Evolutionary conservation across 2,797 vertebrate genomes (phyloP).

Genomic region (Lacerta agilis): DNA sequence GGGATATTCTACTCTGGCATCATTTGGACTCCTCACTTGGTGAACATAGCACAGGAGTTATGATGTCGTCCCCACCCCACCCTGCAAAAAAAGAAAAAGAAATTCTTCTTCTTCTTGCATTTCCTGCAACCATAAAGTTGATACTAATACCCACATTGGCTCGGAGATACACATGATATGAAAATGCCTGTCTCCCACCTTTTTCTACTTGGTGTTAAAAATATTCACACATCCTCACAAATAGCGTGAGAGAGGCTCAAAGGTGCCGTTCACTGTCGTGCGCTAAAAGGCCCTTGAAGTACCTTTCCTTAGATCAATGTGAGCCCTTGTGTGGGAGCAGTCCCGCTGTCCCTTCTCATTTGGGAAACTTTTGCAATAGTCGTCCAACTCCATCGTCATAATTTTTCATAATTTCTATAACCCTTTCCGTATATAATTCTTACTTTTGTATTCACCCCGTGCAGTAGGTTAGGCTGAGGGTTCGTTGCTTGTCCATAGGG

Average conservation of each 20-base stretch:
- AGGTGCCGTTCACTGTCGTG: no score
- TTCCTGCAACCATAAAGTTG: not conserved
- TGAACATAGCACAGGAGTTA: not conserved
- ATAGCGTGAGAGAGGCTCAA: not conserved
- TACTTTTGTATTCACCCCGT: not conserved
- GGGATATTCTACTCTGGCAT: no score
- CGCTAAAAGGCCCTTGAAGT: no score
- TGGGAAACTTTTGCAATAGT: not conserved
- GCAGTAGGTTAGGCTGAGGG: not conserved
- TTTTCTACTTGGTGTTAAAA: conserved; percentile 1
- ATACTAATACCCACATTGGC: not conserved
- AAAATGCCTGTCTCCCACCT: not conserved
- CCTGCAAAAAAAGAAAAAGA: not conserved
- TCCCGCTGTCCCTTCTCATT: not conserved
- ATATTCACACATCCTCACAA: not conserved
- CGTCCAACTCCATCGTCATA: not conserved
- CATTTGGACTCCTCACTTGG: not conserved
- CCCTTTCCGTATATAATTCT: not conserved
- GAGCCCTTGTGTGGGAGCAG: not conserved
- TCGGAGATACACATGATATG: not conserved
- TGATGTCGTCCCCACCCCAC: not conserved
- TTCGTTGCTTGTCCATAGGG: not conserved
- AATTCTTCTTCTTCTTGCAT: not conserved
- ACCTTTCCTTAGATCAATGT: not conserved
- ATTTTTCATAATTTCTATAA: not conserved